Base-by-base conservation (phyloP, 2,888 invertebrate species). In the Linyphia triangularis region DNA sequence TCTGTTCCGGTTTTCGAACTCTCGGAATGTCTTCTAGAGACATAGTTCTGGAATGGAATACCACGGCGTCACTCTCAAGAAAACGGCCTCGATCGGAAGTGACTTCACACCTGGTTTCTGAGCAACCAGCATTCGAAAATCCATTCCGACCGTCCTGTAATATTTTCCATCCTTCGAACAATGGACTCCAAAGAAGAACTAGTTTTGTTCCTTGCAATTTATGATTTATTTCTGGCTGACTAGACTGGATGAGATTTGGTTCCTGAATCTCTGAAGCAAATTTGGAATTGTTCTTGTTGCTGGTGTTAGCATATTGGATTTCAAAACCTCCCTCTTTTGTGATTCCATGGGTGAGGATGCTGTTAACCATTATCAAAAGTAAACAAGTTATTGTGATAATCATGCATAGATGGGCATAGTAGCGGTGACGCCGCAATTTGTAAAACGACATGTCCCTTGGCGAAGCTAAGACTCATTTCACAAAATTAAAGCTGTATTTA, bases 1-100 rank as follows among this genome's bases (percentile, higher is more conserved):
- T 63, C 65, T 91, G 91, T 10, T 72, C 37, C 0, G 77, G 78
- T 1, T 33, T 61, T 7, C 89, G 89, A 28, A 40, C 28, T 7
- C 6, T 9, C 0, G 91, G 91, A 2, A 91, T 63, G 24, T 88
- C 77, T 4, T 73, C 26, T 19, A 86, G 19, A 9, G 78, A 73
- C 65, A 91, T n/a, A 30, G 90, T 90, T 22, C 89, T 73, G 3
- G 86, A 57, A 70, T 91, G 91, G 51, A 91, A 90, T 2, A 91
- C 2, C 1, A 91, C 86, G 6, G 90, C 90, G 30, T 90, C 90
- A 4, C 90, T 90, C 10, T 90, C 82, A 26, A 61, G 24, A 9
- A 91, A 73, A 1, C 86, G 88, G 0, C 43, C 81, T 16, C 89
- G 79, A 30, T 90, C 84, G 24, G 78, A 77, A 16, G 89, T 90